These are phyloP conservation scores for Distichodus sexfasciatus DNA, from an alignment of 2,797 vertebrate genomes.

Conservation along the genomic window DNA sequence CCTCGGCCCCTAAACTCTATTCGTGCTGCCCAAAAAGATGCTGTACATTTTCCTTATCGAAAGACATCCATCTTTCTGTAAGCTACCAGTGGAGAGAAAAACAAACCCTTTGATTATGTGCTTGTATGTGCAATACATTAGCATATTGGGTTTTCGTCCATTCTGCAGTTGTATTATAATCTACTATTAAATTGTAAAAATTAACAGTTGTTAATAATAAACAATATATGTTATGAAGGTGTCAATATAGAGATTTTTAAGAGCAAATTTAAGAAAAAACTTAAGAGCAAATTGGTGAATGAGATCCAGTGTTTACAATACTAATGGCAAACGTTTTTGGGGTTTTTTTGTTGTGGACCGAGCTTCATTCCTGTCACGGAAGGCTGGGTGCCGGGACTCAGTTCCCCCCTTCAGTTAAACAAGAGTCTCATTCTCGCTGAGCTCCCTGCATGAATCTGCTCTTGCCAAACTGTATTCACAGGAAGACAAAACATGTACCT, in stretches of 20 bases:
- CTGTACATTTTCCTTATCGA: background rate
- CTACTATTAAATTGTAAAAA: too few relatives aligned
- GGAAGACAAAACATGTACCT: slow-evolving; percentile 25
- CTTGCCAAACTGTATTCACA: slow-evolving; percentile 30
- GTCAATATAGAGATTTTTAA: too few relatives aligned
- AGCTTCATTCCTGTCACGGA: slow-evolving; percentile 33
- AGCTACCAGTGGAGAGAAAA: background rate
- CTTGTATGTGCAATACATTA: slow-evolving; percentile 21
- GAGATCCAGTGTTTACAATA: slow-evolving; percentile 5
- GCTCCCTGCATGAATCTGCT: slow-evolving; percentile 16
- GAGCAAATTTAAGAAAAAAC: too few relatives aligned
- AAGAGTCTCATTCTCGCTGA: slow-evolving; percentile 35
- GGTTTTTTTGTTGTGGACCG: slow-evolving; percentile 25
- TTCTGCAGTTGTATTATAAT: too few relatives aligned
- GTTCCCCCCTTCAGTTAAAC: slow-evolving; percentile 24
- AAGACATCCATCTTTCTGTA: background rate
- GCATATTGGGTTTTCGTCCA: too few relatives aligned
- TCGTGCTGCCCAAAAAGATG: background rate
- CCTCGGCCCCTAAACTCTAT: background rate
- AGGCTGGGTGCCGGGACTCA: background rate
- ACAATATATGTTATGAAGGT: too few relatives aligned
- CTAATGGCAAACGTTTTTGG: background rate
- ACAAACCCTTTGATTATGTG: slow-evolving; percentile 3
- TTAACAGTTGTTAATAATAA: too few relatives aligned
- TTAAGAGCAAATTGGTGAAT: too few relatives aligned